phyloP scores from a whole-genome alignment of 2,888 invertebrate genomes.

The Litoditis marina region DNA sequence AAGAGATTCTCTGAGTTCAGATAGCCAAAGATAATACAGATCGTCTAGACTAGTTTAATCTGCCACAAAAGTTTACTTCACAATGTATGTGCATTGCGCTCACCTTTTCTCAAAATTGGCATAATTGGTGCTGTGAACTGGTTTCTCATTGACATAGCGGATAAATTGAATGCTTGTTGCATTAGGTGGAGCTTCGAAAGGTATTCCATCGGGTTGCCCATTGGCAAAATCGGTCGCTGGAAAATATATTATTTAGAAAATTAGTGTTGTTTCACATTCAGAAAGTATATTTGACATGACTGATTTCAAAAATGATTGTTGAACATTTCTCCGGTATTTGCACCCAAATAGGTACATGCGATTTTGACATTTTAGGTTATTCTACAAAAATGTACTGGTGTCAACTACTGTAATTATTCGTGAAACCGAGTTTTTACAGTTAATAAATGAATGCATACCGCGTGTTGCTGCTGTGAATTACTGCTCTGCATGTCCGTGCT shows the following conservation, averaged over 20 bases:
- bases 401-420: too few relatives aligned
- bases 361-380: background rate
- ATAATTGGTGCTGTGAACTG: constrained; percentile 13
- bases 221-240: constrained; percentile 1
- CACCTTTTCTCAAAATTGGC: constrained; percentile 8
- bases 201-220: constrained; percentile 18
- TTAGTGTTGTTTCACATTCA: too few relatives aligned
- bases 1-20: too few relatives aligned
- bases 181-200: constrained; percentile 22
- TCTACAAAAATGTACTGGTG: too few relatives aligned
- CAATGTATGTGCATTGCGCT: too few relatives aligned
- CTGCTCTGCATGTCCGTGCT: background rate
- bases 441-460: too few relatives aligned
- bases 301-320: background rate
- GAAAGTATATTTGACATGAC: background rate
- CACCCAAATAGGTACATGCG: background rate
- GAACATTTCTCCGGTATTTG: background rate
- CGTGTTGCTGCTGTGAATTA: background rate
- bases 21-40: too few relatives aligned
- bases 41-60: too few relatives aligned
- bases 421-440: too few relatives aligned
- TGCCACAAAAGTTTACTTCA: too few relatives aligned
- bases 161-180: constrained; percentile 18
- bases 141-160: constrained; percentile 11
- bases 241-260: constrained; percentile 6